Base-by-base conservation (phyloP, 2,888 invertebrate species). In the Eupithecia insigniata region DNA sequence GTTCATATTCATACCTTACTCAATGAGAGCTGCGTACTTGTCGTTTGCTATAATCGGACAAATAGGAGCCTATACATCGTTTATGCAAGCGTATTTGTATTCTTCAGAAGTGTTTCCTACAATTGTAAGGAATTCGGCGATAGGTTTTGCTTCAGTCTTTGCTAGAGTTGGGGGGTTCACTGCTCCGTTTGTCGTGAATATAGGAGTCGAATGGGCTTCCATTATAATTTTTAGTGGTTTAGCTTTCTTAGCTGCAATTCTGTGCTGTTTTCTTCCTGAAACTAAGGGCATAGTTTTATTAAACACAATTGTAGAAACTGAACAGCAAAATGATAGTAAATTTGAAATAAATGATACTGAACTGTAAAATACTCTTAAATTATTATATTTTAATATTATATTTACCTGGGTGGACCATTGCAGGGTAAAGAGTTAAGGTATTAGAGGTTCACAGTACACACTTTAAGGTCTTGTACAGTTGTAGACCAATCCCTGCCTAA, bases 21-120 rank as follows among this genome's bases (percentile, higher is more conserved):
- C 86, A 46, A 74, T 84, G 69, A 78, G 81, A 70, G 81, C 81
- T 32, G 88, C 94, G 10, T 90, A 96, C n/a, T 96, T 97, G 36
- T 96, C 94, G 28, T 94, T 97, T 79, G 97, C 97, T 65, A 95
- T 96, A 64, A 87, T 96, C 68, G 97, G 97, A 0, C 96, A 97
- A 82, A 95, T 97, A 80, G 97, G 97, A 7, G 96, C 97, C 71
- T 96, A 96, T 12, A 95, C 95, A 18, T 93, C 96, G 0, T 97
- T 96, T 82, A 95, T 96, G 2, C 95, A 95, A 70, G 91, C 95
- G 36, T 97, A 96, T 85, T 95, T 97, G 28, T 97, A 96, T 86
- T 96, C 97, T 10, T 96, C 97, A 0, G 97, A 98, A 90, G 89
- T 97, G 55, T 97, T 97, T 84, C 97, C 97, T 0, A 98, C 97